phyloP scores from a whole-genome alignment of 1,140 invertebrate genomes.

The Drosophila parabipectinata region DNA sequence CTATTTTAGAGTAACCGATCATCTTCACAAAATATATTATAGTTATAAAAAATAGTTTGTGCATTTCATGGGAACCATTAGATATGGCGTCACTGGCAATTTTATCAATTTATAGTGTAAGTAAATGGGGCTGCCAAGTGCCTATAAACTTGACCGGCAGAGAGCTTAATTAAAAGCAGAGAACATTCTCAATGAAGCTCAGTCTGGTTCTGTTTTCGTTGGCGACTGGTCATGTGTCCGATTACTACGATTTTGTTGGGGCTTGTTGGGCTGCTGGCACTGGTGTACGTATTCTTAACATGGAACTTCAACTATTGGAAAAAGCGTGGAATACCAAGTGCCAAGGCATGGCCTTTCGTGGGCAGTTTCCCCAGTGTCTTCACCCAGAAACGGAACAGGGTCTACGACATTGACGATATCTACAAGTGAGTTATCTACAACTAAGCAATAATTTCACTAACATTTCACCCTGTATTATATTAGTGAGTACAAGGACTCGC shows the following conservation, averaged over 20 bases:
- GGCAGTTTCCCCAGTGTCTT: conserved; percentile 68
- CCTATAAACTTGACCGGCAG: background rate
- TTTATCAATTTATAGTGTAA: no score
- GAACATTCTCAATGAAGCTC: background rate
- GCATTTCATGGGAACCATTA: no score
- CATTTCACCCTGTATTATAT: background rate
- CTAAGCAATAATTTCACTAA: background rate
- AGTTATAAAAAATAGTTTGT: no score
- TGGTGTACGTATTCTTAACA: conserved; percentile 71
- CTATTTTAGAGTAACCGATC: no score
- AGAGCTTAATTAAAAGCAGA: background rate
- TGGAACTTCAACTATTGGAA: conserved; percentile 81
- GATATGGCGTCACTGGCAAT: no score
- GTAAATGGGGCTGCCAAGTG: no score
- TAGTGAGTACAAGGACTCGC: conserved; percentile 53
- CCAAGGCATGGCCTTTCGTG: conserved; percentile 63
- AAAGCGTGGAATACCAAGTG: conserved; percentile 62
- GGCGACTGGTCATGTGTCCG: conserved; percentile 33
- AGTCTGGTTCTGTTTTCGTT: conserved; percentile 17
- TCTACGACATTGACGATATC: conserved; percentile 58
- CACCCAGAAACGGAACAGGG: conserved; percentile 49
- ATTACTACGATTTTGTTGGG: conserved; percentile 10
- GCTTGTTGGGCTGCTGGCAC: conserved; percentile 22
- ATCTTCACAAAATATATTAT: no score
- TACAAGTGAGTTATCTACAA: conserved; percentile 39